A percentile compares a stretch with the other conserved stretches of the same genome.
Conservation (phyloP, 35 echinoderm and acorn worm genomes). For the Anneissia japonica region DNA sequence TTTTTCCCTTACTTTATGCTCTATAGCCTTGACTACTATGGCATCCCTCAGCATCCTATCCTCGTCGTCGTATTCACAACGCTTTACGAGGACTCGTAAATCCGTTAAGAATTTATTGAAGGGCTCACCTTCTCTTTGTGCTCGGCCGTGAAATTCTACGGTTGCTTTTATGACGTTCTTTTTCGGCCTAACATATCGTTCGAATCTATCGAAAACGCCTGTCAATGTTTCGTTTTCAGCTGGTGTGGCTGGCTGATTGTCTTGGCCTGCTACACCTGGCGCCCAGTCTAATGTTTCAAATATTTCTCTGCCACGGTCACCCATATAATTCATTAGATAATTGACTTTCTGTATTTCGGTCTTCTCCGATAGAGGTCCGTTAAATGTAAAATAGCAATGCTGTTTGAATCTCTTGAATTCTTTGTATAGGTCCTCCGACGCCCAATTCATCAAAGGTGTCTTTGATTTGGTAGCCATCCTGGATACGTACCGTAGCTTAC, state of each 20-base stretch:
- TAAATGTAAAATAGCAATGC: conserved; percentile 30
- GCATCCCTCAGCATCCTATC: background rate
- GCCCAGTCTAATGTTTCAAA: conserved; percentile 27
- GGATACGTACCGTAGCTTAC: background rate
- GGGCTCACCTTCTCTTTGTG: background rate
- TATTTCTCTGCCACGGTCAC: conserved; percentile 46
- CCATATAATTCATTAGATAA: conserved; percentile 35
- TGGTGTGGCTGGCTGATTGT: background rate
- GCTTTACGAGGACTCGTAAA: background rate
- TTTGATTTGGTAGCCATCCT: background rate
- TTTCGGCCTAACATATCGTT: background rate
- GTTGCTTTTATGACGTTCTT: background rate
- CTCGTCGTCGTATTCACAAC: background rate
- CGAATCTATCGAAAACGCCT: background rate
- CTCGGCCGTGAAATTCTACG: background rate
- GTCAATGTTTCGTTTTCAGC: background rate
- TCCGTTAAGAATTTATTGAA: background rate
- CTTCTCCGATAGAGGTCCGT: conserved; percentile 18
- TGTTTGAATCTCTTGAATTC: conserved; percentile 26
- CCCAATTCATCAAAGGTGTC: conserved; percentile 7
- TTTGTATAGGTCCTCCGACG: conserved; percentile 17
- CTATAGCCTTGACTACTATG: background rate
- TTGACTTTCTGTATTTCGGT: conserved; percentile 35
- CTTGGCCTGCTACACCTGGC: background rate
- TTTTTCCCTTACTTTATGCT: background rate